These are phyloP conservation scores for Chydorus sphaericus DNA, from an alignment of 2,888 invertebrate genomes.

Conservation along the genomic window DNA sequence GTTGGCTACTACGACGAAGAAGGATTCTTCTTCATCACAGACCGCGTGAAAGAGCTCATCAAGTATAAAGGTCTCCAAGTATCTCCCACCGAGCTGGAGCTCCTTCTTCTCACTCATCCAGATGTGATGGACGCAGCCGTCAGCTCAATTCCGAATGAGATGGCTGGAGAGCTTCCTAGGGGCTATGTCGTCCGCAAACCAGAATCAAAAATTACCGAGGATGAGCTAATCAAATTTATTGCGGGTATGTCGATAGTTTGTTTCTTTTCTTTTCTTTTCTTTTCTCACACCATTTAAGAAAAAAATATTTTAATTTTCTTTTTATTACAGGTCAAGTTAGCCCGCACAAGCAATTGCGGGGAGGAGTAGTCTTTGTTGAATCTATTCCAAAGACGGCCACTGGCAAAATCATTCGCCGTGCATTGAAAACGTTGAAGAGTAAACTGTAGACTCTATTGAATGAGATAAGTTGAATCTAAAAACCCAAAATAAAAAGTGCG, in stretches of 20 bases:
- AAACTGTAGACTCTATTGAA: no score
- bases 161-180: conserved; percentile 56
- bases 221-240: conserved; percentile 44
- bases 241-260: no score
- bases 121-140: conserved; percentile 67
- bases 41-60: conserved; percentile 34
- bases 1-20: conserved; percentile 29
- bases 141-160: conserved; percentile 52
- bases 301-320: no score
- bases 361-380: conserved; percentile 51
- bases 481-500: no score
- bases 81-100: conserved; percentile 76
- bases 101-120: conserved; percentile 51
- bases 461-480: no score
- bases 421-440: conserved; percentile 30
- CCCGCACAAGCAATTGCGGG: conserved; percentile 53
- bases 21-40: conserved; percentile 29
- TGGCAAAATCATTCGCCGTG: conserved; percentile 59
- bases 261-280: neutral
- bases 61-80: conserved; percentile 39
- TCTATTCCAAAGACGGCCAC: conserved; percentile 56
- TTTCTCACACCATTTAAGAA: neutral
- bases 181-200: conserved; percentile 49
- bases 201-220: conserved; percentile 40
- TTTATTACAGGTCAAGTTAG: conserved; percentile 46